Evolutionary conservation across 2,113 vertebrate species (phyloP), one percentile per base, ranked within the genome.

Genomic region (Coptodon bakossiorum): DNA sequence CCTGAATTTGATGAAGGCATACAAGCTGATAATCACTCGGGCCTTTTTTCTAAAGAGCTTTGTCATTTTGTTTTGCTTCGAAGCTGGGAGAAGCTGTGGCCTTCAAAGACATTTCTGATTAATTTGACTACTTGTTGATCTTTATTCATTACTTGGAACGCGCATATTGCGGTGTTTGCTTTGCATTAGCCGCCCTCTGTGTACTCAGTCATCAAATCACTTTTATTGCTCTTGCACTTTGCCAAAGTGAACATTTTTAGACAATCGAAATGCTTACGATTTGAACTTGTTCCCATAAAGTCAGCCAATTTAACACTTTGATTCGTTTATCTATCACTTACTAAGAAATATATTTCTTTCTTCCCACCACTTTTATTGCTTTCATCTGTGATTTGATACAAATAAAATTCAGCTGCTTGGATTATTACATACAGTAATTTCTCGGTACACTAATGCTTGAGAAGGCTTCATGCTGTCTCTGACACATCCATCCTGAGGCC

Each of bases 11-110:
- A 91, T 82, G 73, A 88, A 82, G 78, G 17, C 43, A 1, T 56
- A 34, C 68, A 61, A 50, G 87, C 86, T 83, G 71, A 85, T 91
- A 82, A 93, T 94, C 84, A 91, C 84, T 80, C 4, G 4, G 9
- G 79, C 73, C 53, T 76, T 86, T 84, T 80, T 66, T 83, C 48
- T 43, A 50, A 83, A 57, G 19, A 66, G 71, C 86, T 91, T 88
- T 93, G 66, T 79, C 85, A 84, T 85, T 52, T 92, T 85, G 82
- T 81, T 91, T 82, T 83, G 56, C 84, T 66, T 78, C 53, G 78
- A 87, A 84, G 73, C 45, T 83, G 86, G 90, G 66, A 82, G 53
- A 63, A 85, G 48, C 24, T 5, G 29, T 13, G 16, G 86, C 78
- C 54, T 92, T 83, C 38, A 16, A 68, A 86, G 29, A 9, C 80